Percentiles rank a stretch among this genome's conserved stretches.
Conservation (phyloP, 2,888 invertebrate genomes). For the Tipula vernalis region DNA sequence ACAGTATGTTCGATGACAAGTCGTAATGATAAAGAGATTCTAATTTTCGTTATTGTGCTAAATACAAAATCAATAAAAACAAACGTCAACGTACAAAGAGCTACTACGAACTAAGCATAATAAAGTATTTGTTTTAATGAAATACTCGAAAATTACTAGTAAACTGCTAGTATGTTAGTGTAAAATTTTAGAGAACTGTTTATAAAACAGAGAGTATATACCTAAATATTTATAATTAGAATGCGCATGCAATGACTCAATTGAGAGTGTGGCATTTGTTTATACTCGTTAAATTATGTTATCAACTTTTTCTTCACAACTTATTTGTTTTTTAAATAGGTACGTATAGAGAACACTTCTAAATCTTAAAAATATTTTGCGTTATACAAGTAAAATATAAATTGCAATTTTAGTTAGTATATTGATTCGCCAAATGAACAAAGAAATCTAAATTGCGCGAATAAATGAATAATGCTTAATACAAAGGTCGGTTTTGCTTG, state of each 20-base stretch:
- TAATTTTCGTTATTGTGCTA: background rate
- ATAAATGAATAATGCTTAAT: too few species aligned
- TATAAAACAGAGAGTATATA: background rate
- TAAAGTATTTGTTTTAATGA: background rate
- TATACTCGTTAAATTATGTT: background rate
- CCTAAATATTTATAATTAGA: background rate
- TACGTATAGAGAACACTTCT: background rate
- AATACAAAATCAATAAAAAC: background rate
- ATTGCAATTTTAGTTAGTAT: background rate
- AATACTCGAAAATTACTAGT: background rate
- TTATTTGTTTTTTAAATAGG: background rate
- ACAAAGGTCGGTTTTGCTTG: too few species aligned
- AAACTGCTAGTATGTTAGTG: background rate
- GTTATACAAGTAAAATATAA: background rate
- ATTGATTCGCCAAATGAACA: background rate
- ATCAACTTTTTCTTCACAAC: background rate
- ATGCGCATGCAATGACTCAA: background rate
- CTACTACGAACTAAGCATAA: background rate
- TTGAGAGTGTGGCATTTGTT: background rate
- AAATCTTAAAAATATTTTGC: background rate
- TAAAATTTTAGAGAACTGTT: background rate
- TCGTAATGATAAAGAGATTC: background rate
- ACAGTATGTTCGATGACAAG: background rate
- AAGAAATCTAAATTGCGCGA: background rate
- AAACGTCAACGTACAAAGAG: background rate